Conservation (phyloP, 2,113 vertebrate genomes). For the Eublepharis macularius region DNA sequence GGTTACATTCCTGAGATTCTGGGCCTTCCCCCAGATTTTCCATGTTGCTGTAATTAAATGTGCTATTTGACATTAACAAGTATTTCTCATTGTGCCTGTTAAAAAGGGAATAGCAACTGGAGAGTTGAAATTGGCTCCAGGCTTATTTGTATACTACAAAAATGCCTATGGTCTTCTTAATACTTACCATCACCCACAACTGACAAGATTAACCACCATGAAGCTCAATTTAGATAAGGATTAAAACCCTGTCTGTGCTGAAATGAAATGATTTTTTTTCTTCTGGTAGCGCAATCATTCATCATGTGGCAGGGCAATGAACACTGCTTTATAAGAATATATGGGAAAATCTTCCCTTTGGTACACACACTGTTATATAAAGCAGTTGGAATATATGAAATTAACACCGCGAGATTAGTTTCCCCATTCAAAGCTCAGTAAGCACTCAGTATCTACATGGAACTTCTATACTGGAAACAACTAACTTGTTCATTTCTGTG, state of each 20-base stretch:
- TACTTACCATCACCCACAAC: neutral
- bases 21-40: neutral
- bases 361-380: neutral
- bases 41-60: neutral
- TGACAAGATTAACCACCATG: neutral
- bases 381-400: neutral
- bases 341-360: neutral
- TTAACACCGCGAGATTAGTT: neutral
- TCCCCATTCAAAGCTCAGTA: neutral
- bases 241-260: slow-evolving; percentile 3
- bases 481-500: neutral
- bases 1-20: neutral
- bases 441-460: neutral
- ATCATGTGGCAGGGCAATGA: slow-evolving; percentile 5
- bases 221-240: neutral
- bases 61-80: neutral
- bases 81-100: neutral
- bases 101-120: neutral
- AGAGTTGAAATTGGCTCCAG: neutral
- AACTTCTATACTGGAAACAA: neutral
- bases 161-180: neutral
- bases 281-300: neutral
- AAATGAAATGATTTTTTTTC: slow-evolving; percentile 14
- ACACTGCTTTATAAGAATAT: slow-evolving; percentile 4
- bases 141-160: neutral